A percentile compares a stretch with the other conserved stretches of the same genome.
Evolutionary conservation across 2,888 invertebrate genomes (phyloP).

Genomic region (Gastracanthus pulcherrimus): DNA sequence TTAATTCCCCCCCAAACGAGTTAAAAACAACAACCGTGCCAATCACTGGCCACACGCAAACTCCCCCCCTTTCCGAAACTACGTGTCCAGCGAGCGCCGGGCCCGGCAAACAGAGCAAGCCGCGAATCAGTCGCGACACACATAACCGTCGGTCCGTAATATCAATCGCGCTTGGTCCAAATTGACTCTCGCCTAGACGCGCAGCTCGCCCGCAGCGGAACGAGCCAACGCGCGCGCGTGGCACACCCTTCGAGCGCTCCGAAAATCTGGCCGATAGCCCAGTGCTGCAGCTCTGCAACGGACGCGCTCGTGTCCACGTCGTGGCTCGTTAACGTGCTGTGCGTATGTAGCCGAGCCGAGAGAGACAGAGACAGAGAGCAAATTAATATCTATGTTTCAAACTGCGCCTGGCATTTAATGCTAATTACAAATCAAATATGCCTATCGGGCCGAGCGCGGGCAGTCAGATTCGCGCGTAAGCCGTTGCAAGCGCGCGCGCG

Average conservation of each 20-base stretch:
- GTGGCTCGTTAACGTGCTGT: constrained; percentile 33
- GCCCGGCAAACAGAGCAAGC: constrained; percentile 6
- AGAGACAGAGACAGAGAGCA: constrained; percentile 23
- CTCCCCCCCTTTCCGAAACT: background rate
- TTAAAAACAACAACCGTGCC: no score
- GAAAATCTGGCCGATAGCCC: constrained; percentile 47
- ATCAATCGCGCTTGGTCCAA: constrained; percentile 38
- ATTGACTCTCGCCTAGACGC: constrained; percentile 42
- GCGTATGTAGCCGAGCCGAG: background rate
- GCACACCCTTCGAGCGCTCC: background rate
- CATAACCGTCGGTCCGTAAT: constrained; percentile 23
- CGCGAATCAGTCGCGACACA: constrained; percentile 17
- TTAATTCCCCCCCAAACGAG: no score
- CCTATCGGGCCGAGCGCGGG: constrained; percentile 58
- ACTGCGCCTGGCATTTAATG: constrained; percentile 65
- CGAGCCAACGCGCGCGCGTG: background rate
- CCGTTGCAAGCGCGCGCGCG: background rate
- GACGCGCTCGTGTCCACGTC: background rate
- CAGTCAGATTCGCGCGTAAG: constrained; percentile 29
- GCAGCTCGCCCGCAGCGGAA: background rate
- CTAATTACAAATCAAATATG: constrained; percentile 66
- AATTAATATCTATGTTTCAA: constrained; percentile 64
- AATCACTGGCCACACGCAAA: background rate
- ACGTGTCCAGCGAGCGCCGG: background rate
- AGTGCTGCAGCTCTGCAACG: constrained; percentile 36